phyloP scores from a whole-genome alignment of 2,113 vertebrate species.

The Piliocolobus tephrosceles region DNA sequence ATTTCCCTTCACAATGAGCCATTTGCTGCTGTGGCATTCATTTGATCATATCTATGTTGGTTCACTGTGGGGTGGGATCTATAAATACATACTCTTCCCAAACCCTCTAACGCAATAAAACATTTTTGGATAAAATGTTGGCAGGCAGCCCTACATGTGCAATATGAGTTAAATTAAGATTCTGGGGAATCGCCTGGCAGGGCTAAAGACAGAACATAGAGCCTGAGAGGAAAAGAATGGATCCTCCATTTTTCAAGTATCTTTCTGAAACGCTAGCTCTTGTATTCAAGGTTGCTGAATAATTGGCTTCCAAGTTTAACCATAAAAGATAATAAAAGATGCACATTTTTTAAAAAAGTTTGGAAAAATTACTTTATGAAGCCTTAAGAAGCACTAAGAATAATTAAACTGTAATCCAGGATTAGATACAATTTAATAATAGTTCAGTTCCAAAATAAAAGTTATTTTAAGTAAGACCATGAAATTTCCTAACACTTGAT shows the following conservation, averaged over 20 bases:
- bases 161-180: not conserved
- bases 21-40: constrained; percentile 53
- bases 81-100: not conserved
- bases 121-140: constrained; percentile 23
- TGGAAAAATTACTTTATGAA: constrained; percentile 91
- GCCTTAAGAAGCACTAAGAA: constrained; percentile 91
- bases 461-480: constrained; percentile 85
- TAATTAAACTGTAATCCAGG: constrained; percentile 84
- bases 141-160: not conserved
- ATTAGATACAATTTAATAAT: constrained; percentile 87
- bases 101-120: constrained; percentile 8
- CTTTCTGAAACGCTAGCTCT: not conserved
- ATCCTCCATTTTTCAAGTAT: not conserved
- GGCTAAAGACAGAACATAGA: not conserved
- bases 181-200: not conserved
- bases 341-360: constrained; percentile 71
- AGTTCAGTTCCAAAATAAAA: constrained; percentile 85
- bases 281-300: not conserved
- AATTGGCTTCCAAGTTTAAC: constrained; percentile 9
- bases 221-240: not conserved
- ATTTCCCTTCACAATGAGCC: constrained; percentile 65
- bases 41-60: constrained; percentile 12
- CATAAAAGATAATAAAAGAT: constrained; percentile 52
- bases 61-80: not conserved
- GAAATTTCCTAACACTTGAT: constrained; percentile 87